Percentiles rank a stretch among this genome's conserved stretches.
Evolutionary conservation across 2,888 invertebrate genomes (phyloP).

Genomic region (Alloscopus bannaensis): DNA sequence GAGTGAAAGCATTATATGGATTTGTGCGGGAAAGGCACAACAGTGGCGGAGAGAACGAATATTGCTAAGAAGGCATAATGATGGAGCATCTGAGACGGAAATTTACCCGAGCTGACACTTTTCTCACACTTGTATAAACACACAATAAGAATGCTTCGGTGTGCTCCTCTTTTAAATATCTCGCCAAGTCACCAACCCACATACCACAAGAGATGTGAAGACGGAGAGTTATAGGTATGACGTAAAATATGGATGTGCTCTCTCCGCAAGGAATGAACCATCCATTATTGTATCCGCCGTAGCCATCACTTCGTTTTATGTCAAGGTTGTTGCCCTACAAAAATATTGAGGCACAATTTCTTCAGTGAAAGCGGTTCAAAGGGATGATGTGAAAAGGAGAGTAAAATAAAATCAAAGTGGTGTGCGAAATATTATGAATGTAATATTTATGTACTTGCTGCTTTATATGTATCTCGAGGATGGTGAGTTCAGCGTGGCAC

Average conservation of each 20-base stretch:
- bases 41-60: not conserved
- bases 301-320: conserved; percentile 17
- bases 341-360: too few relatives aligned
- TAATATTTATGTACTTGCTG: too few relatives aligned
- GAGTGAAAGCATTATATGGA: not conserved
- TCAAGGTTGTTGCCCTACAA: too few relatives aligned
- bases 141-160: not conserved
- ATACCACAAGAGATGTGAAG: conserved; percentile 6
- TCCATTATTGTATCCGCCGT: conserved; percentile 25
- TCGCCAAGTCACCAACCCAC: not conserved
- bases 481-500: too few relatives aligned
- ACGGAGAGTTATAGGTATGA: not conserved
- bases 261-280: not conserved
- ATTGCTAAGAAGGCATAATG: conserved; percentile 43
- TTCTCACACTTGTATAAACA: conserved; percentile 41
- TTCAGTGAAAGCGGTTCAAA: too few relatives aligned
- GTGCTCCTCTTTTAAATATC: conserved; percentile 21
- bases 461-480: too few relatives aligned
- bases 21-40: not conserved
- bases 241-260: conserved; percentile 16
- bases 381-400: too few relatives aligned
- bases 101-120: conserved; percentile 53
- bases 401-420: too few relatives aligned
- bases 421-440: too few relatives aligned
- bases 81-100: conserved; percentile 57